A percentile compares a stretch with the other conserved stretches of the same genome.
Evolutionary conservation across 2,113 vertebrate species (phyloP).

Genomic region (Amblyopsis rosae): DNA sequence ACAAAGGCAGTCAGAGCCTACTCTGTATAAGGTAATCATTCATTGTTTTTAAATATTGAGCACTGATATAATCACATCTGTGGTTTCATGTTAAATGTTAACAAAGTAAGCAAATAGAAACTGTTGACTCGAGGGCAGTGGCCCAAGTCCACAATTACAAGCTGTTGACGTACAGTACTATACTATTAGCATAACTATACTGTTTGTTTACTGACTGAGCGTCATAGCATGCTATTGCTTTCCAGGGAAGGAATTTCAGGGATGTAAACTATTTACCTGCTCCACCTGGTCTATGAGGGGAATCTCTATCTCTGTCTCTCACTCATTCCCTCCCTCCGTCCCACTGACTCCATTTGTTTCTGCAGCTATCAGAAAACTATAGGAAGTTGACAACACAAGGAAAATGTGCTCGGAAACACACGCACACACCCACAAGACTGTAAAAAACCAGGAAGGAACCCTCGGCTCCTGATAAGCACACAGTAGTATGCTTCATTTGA

Average conservation of each 20-base stretch:
- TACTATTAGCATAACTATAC: too few species aligned
- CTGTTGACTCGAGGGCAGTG: background rate
- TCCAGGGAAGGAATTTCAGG: conserved; percentile 72
- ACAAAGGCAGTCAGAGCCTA: too few species aligned
- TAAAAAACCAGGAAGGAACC: conserved; percentile 82
- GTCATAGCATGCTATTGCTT: conserved; percentile 53
- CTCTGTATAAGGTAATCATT: too few species aligned
- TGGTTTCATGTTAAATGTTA: conserved; percentile 4
- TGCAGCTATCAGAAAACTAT: conserved; percentile 63
- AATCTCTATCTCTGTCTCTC: too few species aligned
- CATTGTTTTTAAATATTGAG: too few species aligned
- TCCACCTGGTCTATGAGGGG: conserved; percentile 32
- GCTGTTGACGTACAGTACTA: too few species aligned
- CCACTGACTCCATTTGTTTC: conserved; percentile 44
- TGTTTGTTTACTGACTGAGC: background rate
- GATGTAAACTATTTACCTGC: conserved; percentile 73
- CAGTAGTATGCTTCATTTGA: conserved; percentile 56
- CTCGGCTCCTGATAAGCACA: conserved; percentile 71
- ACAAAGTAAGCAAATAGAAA: background rate
- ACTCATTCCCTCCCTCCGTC: background rate
- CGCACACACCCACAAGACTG: conserved; percentile 59
- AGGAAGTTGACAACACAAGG: conserved; percentile 69
- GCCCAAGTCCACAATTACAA: background rate
- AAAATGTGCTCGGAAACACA: conserved; percentile 68
- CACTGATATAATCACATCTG: background rate